Evolutionary conservation across 2,113 vertebrate species (phyloP), one percentile per base, ranked within the genome.

Genomic region (Etheostoma cragini): DNA sequence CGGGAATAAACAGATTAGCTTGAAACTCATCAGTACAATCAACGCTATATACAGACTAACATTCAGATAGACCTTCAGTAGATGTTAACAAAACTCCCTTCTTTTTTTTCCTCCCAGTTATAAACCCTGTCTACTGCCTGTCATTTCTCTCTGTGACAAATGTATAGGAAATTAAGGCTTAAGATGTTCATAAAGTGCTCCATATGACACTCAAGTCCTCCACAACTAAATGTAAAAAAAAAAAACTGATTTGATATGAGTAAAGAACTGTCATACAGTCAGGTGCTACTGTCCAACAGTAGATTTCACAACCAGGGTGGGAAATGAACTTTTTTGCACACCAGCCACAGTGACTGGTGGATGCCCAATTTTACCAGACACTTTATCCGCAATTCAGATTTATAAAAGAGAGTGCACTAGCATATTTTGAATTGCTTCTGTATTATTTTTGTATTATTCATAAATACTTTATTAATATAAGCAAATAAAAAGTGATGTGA

Each of bases 101-200:
- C 45, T 72, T 35, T 15, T 21, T 53, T 22, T 49, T 24, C 42
- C 42, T 26, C 72, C 47, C 22, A 26, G 21, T 70, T 76, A 73
- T 6, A 72, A 86, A 87, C 80, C 67, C 81, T 72, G 90, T 79
- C 61, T 52, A n/a, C 26, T 61, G 68, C 46, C 82, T 33, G 42
- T 54, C 75, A 49, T 73, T 72, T 56, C 58, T 54, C 53, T 52
- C 45, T 64, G 78, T 63, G 65, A 89, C 74, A 64, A 76, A 68
- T 87, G 87, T 21, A 80, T 26, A 63, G 42, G 80, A 87, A 84
- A 87, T 92, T 93, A 94, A 94, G 93, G 93, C 93, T 91, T 93
- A 82, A 88, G 85, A 93, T 88, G 88, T 93, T 87, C 56, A 87
- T 93, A 93, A 93, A 94, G 93, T 94, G 93, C 93, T 91, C 88